A percentile compares a stretch with the other conserved stretches of the same genome.
These are phyloP conservation scores for Caenorhabditis brenneri DNA, from an alignment of 1,140 invertebrate species.

Conservation along the genomic window DNA sequence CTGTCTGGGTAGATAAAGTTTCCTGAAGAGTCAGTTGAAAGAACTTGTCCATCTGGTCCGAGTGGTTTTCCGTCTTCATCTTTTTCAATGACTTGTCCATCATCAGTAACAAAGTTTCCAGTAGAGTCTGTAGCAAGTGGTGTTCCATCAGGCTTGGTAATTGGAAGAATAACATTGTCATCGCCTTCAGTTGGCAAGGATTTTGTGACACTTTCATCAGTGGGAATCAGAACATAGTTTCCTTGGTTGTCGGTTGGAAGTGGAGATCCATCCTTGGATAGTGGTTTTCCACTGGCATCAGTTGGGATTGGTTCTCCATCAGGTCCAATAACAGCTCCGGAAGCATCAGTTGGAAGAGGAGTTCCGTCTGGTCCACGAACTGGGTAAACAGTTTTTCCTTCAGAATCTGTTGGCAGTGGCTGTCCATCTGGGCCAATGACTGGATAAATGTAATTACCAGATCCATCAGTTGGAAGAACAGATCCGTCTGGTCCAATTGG, in stretches of 20 bases:
- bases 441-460: conserved; percentile 47
- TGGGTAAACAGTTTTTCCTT: conserved; percentile 32
- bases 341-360: conserved; percentile 47
- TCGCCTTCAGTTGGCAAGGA: too few relatives aligned
- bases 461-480: conserved; percentile 47
- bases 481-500: conserved; percentile 46
- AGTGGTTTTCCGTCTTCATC: conserved; percentile 47
- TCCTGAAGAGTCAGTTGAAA: conserved; percentile 50
- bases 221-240: background rate
- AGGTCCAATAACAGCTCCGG: background rate
- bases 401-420: conserved; percentile 15
- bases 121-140: conserved; percentile 52
- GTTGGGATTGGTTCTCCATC: conserved; percentile 13
- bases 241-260: background rate
- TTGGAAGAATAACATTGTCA: background rate
- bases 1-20: conserved; percentile 33
- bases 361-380: background rate
- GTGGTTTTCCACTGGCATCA: too few relatives aligned
- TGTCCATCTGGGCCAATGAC: conserved; percentile 35
- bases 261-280: background rate
- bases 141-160: conserved; percentile 45
- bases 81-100: conserved; percentile 34
- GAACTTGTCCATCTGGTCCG: conserved; percentile 46
- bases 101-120: conserved; percentile 45
- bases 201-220: background rate